Evolutionary conservation across 2,888 invertebrate species (phyloP).

Genomic region (Euproctis similis): DNA sequence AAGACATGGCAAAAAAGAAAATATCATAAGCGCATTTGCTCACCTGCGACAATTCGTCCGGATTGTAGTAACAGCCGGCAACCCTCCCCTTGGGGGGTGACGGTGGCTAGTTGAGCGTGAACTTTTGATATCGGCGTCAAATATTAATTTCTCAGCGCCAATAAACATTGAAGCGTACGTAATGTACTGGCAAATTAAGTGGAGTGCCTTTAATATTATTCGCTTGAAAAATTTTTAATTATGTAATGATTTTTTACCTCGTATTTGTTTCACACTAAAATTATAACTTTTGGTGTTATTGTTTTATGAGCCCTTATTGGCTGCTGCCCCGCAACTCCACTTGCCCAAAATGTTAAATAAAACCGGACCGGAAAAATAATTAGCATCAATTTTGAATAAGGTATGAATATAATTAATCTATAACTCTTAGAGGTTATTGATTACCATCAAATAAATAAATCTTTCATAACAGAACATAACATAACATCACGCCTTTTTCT

Average conservation of each 20-base stretch:
- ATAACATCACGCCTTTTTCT: no score
- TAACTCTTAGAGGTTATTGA: no score
- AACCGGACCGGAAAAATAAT: no score
- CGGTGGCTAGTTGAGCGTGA: conserved; percentile 73
- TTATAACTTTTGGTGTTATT: no score
- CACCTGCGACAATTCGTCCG: conserved; percentile 65
- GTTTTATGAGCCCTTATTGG: no score
- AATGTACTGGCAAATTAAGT: conserved; percentile 70
- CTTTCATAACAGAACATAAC: no score
- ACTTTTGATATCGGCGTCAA: conserved; percentile 72
- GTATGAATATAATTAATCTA: no score
- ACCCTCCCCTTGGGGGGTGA: no score
- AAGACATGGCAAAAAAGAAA: conserved; percentile 60
- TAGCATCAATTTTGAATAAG: no score
- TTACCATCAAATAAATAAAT: no score
- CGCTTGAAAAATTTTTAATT: conserved; percentile 63
- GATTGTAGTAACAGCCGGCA: conserved; percentile 58
- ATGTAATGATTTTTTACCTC: conserved; percentile 47
- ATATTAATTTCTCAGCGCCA: conserved; percentile 73
- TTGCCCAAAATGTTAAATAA: no score
- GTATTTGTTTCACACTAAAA: conserved; percentile 25
- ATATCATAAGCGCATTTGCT: conserved; percentile 69
- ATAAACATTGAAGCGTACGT: conserved; percentile 63
- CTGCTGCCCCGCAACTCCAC: no score
- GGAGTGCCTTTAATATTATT: conserved; percentile 66